Evolutionary conservation across 2,797 vertebrate species (phyloP).

Genomic region (Hipposideros larvatus): DNA sequence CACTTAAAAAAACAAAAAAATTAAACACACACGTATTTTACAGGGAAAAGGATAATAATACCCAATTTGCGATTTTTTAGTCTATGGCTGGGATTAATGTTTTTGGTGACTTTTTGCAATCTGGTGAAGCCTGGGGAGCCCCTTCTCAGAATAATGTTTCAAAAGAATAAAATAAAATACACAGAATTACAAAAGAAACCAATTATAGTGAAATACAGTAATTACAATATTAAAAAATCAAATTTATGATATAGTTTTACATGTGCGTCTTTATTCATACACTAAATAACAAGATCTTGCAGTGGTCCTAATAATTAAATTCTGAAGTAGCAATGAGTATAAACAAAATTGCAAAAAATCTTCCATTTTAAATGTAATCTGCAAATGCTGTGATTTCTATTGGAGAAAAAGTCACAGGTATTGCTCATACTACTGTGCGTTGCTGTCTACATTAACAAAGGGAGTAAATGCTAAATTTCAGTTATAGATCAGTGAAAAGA

Average conservation of each 20-base stretch:
- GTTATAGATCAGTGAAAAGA: not conserved
- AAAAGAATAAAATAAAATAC: not conserved
- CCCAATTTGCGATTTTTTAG: not conserved
- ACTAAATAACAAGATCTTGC: not conserved
- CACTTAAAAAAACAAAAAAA: constrained; percentile 90
- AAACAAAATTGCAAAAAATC: not conserved
- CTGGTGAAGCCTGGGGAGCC: not conserved
- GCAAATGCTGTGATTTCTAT: not conserved
- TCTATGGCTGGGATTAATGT: not conserved
- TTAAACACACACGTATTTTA: not conserved
- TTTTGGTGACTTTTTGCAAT: not conserved
- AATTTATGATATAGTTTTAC: not conserved
- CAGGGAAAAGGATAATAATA: not conserved
- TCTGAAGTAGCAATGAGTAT: not conserved
- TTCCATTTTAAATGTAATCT: not conserved
- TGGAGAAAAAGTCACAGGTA: not conserved
- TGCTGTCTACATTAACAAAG: not conserved
- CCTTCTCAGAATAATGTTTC: constrained; percentile 23
- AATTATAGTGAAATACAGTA: not conserved
- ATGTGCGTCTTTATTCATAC: not conserved
- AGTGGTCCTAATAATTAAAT: not conserved
- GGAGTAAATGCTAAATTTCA: not conserved
- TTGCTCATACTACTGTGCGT: not conserved
- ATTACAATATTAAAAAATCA: not conserved
- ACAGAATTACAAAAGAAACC: not conserved